These are phyloP conservation scores for Folsomia manolachei DNA, from an alignment of 2,888 invertebrate species.

Conservation along the genomic window DNA sequence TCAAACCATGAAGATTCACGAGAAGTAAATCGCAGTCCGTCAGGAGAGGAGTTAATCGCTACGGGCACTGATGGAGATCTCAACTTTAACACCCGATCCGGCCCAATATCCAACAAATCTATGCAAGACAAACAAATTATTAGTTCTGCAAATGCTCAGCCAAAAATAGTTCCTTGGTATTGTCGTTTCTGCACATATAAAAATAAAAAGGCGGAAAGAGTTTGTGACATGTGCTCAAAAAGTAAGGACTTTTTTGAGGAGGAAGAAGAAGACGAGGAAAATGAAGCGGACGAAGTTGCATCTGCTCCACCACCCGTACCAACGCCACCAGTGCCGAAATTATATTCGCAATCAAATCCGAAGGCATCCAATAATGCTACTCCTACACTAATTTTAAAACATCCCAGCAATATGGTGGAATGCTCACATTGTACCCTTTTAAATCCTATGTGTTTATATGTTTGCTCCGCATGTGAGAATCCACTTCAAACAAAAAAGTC, in stretches of 20 bases:
- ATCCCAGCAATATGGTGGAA: too few relatives aligned
- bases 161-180: slow-evolving; percentile 27
- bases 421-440: too few relatives aligned
- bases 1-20: too few relatives aligned
- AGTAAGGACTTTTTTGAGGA: slow-evolving; percentile 35
- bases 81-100: not conserved
- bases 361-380: too few relatives aligned
- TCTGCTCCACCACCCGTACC: not conserved
- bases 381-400: too few relatives aligned
- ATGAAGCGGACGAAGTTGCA: slow-evolving; percentile 11
- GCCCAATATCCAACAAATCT: not conserved
- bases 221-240: slow-evolving; percentile 41
- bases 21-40: too few relatives aligned
- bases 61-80: not conserved
- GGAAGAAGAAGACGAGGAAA: slow-evolving; percentile 12
- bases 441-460: too few relatives aligned
- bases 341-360: slow-evolving; percentile 26
- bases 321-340: slow-evolving; percentile 5
- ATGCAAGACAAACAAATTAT: not conserved
- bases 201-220: slow-evolving; percentile 22
- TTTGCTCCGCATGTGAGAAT: too few relatives aligned
- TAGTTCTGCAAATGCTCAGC: too few relatives aligned
- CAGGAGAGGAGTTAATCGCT: too few relatives aligned
- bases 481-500: too few relatives aligned
- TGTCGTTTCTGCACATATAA: slow-evolving; percentile 36